phyloP scores from a whole-genome alignment of 1,140 invertebrate species.

The Plectrocnemia conspersa region DNA sequence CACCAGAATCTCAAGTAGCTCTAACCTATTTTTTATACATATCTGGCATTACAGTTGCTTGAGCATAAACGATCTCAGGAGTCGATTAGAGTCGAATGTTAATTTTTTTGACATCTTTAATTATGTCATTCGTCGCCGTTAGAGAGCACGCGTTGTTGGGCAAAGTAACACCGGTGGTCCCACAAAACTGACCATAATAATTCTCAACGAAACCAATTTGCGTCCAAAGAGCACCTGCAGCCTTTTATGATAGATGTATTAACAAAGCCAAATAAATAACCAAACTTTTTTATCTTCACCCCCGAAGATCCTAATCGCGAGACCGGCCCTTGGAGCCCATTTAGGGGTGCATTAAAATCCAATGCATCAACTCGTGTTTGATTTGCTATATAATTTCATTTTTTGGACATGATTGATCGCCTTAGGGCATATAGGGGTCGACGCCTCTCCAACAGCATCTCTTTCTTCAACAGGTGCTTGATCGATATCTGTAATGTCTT shows the following conservation, averaged over 20 bases:
- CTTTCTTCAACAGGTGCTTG: too few species aligned
- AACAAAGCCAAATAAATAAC: conserved; percentile 34
- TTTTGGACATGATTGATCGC: conserved; percentile 31
- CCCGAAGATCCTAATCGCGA: conserved; percentile 22
- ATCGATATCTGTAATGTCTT: too few species aligned
- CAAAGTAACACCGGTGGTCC: conserved; percentile 13
- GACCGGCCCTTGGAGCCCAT: conserved; percentile 21
- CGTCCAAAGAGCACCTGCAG: conserved; percentile 26
- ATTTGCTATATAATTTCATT: conserved; percentile 35
- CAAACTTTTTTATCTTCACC: conserved; percentile 6
- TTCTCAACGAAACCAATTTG: conserved; percentile 10
- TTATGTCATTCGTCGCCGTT: conserved; percentile 21
- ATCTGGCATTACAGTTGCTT: too few species aligned
- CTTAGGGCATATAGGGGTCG: conserved; percentile 15
- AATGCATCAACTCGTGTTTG: conserved; percentile 35
- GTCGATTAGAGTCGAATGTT: too few species aligned
- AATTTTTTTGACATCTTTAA: conserved; percentile 21
- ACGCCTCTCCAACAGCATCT: conserved; percentile 29
- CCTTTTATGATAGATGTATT: conserved; percentile 32
- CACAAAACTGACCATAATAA: background rate
- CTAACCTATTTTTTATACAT: too few species aligned
- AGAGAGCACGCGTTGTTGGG: background rate
- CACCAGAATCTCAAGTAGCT: too few species aligned
- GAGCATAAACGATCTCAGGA: too few species aligned
- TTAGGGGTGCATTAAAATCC: conserved; percentile 34